phyloP scores from a whole-genome alignment of 2,113 vertebrate genomes.

The Pelecanoides urinatrix region DNA sequence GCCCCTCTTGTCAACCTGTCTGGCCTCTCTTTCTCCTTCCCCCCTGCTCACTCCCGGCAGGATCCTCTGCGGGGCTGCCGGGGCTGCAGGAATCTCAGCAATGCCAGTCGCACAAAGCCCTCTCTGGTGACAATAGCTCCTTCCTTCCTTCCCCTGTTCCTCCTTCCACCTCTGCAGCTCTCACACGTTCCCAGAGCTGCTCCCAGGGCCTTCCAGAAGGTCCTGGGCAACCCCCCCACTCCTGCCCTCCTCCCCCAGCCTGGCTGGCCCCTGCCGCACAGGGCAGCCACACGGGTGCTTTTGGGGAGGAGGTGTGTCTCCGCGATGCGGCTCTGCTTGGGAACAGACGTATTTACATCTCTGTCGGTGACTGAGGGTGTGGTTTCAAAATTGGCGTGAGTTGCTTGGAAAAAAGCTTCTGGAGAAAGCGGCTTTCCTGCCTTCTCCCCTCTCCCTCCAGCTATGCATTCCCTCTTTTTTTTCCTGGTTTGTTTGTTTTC shows the following conservation, averaged over 20 bases:
- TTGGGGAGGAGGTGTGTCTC: neutral
- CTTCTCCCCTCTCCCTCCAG: neutral
- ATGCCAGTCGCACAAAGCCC: neutral
- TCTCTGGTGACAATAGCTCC: neutral
- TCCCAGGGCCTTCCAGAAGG: neutral
- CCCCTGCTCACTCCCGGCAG: accelerated
- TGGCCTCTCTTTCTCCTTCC: neutral
- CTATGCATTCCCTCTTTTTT: neutral
- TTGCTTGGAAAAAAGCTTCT: slow-evolving; percentile 31
- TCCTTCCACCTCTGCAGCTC: neutral
- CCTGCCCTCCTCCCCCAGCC: neutral
- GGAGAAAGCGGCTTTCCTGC: neutral
- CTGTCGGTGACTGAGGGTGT: slow-evolving; percentile 59
- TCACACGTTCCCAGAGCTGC: neutral
- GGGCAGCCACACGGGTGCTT: neutral
- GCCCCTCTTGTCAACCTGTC: neutral
- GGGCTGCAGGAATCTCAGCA: neutral
- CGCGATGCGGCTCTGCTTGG: neutral
- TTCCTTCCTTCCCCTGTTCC: neutral
- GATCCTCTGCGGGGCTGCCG: neutral
- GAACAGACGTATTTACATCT: slow-evolving; percentile 26
- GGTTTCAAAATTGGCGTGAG: slow-evolving; percentile 1
- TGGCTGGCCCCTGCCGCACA: accelerated
- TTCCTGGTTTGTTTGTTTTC: neutral
- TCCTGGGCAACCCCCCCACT: neutral